These are phyloP conservation scores for Alfaro cultratus DNA, from an alignment of 2,797 vertebrate species.

Conservation along the genomic window DNA sequence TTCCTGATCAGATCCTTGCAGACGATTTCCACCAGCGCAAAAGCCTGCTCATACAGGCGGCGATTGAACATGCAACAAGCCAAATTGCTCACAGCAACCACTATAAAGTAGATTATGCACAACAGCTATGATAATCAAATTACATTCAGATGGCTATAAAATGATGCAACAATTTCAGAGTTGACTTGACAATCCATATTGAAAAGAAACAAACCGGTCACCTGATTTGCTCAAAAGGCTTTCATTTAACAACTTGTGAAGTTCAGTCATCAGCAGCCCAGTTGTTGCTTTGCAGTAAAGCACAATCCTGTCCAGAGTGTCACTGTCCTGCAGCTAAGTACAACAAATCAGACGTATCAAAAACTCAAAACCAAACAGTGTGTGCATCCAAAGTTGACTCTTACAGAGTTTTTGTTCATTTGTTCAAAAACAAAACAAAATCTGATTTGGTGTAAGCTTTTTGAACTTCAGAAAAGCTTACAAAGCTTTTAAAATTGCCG, in stretches of 20 bases:
- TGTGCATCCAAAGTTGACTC: not conserved
- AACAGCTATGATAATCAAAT: not conserved
- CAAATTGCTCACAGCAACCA: constrained; percentile 83
- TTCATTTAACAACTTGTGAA: constrained; percentile 77
- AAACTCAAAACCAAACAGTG: not conserved
- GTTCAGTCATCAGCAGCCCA: constrained; percentile 81
- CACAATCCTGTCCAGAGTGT: constrained; percentile 71
- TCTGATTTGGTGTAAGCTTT: not conserved
- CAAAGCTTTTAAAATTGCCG: too few species aligned
- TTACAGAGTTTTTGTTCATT: not conserved
- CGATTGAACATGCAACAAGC: constrained; percentile 86
- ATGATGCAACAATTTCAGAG: not conserved
- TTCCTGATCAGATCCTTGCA: constrained; percentile 79
- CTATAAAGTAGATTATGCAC: constrained; percentile 62
- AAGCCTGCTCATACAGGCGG: constrained; percentile 83
- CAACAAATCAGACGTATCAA: constrained; percentile 22
- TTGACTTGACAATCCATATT: not conserved
- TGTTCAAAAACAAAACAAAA: not conserved
- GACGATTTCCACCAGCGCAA: constrained; percentile 80
- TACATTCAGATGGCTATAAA: not conserved
- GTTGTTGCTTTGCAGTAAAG: constrained; percentile 76
- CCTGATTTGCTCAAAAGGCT: constrained; percentile 83
- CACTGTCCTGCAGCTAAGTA: constrained; percentile 67
- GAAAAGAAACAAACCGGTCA: constrained; percentile 43
- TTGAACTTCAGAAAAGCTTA: not conserved